Percentiles rank a stretch among this genome's conserved stretches.
These are phyloP conservation scores for Apis florea DNA, from an alignment of 1,140 invertebrate genomes.

Conservation along the genomic window DNA sequence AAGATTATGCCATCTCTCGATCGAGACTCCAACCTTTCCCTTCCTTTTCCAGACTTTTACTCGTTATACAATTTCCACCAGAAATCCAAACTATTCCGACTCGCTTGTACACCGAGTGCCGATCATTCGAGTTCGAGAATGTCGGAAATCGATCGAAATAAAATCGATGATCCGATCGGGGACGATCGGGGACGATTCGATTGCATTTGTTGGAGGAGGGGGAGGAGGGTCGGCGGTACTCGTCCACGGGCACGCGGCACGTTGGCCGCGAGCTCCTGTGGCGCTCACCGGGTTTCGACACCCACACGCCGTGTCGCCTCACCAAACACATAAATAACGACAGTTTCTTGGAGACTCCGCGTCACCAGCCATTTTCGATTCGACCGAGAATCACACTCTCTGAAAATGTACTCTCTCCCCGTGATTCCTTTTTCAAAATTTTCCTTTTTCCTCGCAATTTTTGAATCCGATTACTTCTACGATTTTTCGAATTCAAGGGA, in stretches of 20 bases:
- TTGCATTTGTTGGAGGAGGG: not conserved
- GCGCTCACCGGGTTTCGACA: constrained; percentile 78
- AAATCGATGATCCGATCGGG: no score
- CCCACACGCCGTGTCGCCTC: constrained; percentile 78
- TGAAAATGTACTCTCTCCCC: no score
- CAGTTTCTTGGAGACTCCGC: constrained; percentile 46
- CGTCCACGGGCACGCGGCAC: constrained; percentile 53
- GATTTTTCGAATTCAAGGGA: no score
- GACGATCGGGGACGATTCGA: no score
- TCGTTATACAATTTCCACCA: not conserved
- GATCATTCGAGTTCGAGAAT: no score
- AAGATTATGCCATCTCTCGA: constrained; percentile 6
- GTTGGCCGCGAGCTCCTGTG: constrained; percentile 69
- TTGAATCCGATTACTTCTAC: not conserved
- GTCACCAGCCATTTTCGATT: constrained; percentile 41
- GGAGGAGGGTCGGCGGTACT: not conserved
- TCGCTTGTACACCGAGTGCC: no score
- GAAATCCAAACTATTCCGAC: no score
- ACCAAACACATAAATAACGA: constrained; percentile 77
- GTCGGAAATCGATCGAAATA: no score
- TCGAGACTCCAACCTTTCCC: not conserved
- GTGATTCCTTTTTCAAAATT: no score
- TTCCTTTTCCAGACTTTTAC: not conserved
- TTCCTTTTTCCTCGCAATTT: no score
- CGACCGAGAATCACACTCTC: constrained; percentile 21